Evolutionary conservation across 1,140 invertebrate species (phyloP), one percentile per base, ranked within the genome.

Genomic region (Drosophila bipectinata): DNA sequence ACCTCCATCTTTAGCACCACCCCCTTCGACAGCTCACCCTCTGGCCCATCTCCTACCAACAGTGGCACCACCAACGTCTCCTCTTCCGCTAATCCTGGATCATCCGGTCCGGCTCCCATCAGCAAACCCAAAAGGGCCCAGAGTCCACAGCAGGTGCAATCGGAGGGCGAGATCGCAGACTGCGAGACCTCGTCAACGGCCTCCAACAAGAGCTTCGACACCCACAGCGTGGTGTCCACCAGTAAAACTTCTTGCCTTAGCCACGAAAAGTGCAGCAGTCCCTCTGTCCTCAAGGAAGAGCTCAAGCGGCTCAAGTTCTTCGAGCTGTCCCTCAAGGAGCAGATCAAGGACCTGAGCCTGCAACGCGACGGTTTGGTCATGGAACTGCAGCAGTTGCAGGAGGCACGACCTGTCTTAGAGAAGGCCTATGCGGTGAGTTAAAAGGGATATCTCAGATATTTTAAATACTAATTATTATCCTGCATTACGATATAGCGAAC

Each of bases 301-400:
- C 67, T 93, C 2, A 92, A 92, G 61, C 91, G 90, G 15, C 69
- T 93, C 32, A 90, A 90, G 56, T 91, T 92, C 60, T 92, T 92
- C 63, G 92, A 92, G 77, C 67, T 91, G 41, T 92, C 92, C 5
- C 81, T 93, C 3, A 91, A 92, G 30, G 81, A 92, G 9, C 93
- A 94, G 58, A 93, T 92, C 4, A 92, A 92, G 57, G 90, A 90
- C 60, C 67, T 93, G 41, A 85, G 91, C 21, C 91, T 93, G 60
- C 91, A 93, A 79, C 92, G 92, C 41, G 92, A 93, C 59, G 92
- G 90, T 66, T 81, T 93, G 24, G 87, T 92, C 4, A 92, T 92
- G 72, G 92, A 94, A 78, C 78, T 93, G 26, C 91, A 93, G 26
- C 92, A 93, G 62, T 77, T 93, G 44, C 92, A 93, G 73, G 93